Conservation (phyloP, 2,888 invertebrate genomes). For the Prostheceraeus crozeri region DNA sequence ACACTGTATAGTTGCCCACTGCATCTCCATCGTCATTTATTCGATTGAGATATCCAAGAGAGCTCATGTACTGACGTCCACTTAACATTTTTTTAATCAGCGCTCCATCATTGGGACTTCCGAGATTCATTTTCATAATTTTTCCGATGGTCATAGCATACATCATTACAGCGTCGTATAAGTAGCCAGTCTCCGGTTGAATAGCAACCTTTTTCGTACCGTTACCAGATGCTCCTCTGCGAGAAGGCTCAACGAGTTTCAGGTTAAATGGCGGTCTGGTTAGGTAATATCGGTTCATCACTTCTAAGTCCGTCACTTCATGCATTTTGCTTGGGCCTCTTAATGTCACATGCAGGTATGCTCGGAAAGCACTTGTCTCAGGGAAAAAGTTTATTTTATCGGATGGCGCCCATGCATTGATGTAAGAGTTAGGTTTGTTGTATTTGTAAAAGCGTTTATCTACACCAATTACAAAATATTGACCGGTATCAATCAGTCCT, state of each 20-base stretch:
- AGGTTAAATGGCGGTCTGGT: slow-evolving; percentile 7
- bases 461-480: slow-evolving; percentile 2
- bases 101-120: slow-evolving; percentile 7
- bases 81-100: slow-evolving; percentile 1
- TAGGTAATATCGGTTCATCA: not conserved
- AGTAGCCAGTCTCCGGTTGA: slow-evolving; percentile 24
- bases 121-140: slow-evolving; percentile 5
- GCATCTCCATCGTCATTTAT: slow-evolving; percentile 26
- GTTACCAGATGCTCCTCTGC: too few species aligned
- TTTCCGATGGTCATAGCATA: slow-evolving; percentile 28
- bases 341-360: not conserved
- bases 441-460: slow-evolving; percentile 1
- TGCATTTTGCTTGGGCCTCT: too few species aligned
- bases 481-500: slow-evolving; percentile 30
- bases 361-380: slow-evolving; percentile 10
- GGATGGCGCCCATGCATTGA: not conserved
- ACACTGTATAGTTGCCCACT: slow-evolving; percentile 27
- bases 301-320: too few species aligned
- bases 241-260: too few species aligned
- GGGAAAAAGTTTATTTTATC: not conserved
- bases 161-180: slow-evolving; percentile 25
- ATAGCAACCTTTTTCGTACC: too few species aligned
- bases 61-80: slow-evolving; percentile 11
- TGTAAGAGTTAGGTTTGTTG: not conserved
- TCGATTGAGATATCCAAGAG: slow-evolving; percentile 27